Base-by-base conservation (phyloP, 2,888 invertebrate genomes). In the Pyrgus malvae region DNA sequence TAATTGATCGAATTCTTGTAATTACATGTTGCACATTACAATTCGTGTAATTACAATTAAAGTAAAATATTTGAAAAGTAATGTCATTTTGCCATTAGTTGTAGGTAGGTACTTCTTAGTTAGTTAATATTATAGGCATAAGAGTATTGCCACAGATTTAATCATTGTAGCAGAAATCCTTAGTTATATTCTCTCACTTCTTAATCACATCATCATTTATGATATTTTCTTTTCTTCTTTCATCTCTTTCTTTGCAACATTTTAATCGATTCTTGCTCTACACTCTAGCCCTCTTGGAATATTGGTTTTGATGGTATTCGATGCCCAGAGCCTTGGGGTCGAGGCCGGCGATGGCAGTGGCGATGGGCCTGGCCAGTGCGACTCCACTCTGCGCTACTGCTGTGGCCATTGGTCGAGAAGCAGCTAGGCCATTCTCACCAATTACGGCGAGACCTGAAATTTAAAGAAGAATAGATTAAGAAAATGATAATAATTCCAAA, bases 301-400 rank as follows among this genome's bases (percentile, higher is more conserved):
- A 11, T 1, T 78, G 73, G 49, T 74, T n/a, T 5, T 79, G 67
- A 35, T 79, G 67, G 37, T 73, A 74, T 48, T 75, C 54, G 14
- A 90, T 67, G 7, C 80, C 80, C 1, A 90, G 66, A 0, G 41
- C 5, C 0, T 64, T 1, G 0, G 93, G 93, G 56, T 92, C 90
- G 0, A 95, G 83, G 1, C 95, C 95, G 1, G 95, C 95, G 27
- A 95, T 93, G 4, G 95, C 95, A 0, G 95, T 95, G 16, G 92
- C 95, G 0, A 94, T 90, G 0, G 95, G 95, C 3, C 92, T 88
- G 0, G 95, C 93, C 2, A 95, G 84, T 0, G 95, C 95, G 6
- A 94, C 76, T 0, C 95, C 95, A 35, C 92, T 92, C 0, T 92
- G 90, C 0, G 95, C 95, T 0, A 95, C 91, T 0, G 95, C 95